phyloP scores from a whole-genome alignment of 2,113 vertebrate genomes.

The Todiramphus chloris region DNA sequence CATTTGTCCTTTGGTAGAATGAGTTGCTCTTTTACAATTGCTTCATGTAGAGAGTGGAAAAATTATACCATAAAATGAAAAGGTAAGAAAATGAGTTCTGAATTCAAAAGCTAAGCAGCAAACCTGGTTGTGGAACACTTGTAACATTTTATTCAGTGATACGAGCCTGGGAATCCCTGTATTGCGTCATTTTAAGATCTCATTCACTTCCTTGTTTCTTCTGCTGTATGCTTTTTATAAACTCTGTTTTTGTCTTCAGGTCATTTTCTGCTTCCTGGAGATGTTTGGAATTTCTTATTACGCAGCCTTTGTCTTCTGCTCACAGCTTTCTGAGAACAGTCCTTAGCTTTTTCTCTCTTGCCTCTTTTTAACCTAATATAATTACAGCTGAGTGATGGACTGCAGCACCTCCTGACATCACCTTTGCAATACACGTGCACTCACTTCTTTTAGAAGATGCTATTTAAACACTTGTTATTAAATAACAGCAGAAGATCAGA shows the following conservation, averaged over 20 bases:
- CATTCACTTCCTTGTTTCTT: background rate
- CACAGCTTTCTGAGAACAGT: background rate
- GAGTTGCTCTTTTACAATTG: background rate
- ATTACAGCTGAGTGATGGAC: background rate
- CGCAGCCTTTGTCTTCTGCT: background rate
- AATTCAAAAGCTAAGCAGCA: background rate
- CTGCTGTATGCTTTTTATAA: background rate
- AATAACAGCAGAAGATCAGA: background rate
- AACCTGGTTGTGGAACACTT: accelerated
- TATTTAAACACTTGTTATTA: background rate
- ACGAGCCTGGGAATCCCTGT: background rate
- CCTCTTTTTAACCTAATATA: background rate
- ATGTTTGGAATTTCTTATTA: background rate
- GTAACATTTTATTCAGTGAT: background rate
- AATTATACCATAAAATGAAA: background rate
- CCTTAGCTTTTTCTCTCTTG: background rate
- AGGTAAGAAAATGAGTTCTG: background rate
- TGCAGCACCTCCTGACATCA: background rate
- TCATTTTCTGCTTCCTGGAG: background rate
- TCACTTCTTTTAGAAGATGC: background rate
- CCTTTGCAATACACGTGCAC: background rate
- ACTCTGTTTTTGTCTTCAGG: background rate
- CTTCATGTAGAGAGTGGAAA: background rate
- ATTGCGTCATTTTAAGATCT: background rate
- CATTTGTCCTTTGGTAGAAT: background rate